A percentile compares a stretch with the other conserved stretches of the same genome.
These are phyloP conservation scores for Rhynchonycteris naso DNA, from an alignment of 2,797 vertebrate species.

Conservation along the genomic window DNA sequence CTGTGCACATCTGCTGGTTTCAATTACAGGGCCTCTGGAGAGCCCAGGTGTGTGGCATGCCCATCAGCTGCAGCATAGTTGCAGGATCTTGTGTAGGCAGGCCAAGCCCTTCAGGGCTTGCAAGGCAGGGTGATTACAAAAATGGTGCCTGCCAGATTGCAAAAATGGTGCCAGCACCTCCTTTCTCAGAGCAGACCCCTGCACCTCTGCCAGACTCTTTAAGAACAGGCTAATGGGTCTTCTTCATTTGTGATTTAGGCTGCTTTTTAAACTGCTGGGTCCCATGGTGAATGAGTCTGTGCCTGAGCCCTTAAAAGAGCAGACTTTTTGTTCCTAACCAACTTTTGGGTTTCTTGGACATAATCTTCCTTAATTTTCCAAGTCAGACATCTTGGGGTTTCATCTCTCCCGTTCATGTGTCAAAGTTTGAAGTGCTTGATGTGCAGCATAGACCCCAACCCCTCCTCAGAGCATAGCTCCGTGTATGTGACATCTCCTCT, in stretches of 20 bases:
- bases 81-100: neutral
- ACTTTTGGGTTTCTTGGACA: neutral
- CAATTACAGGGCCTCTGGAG: neutral
- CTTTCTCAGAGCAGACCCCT: neutral
- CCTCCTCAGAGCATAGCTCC: neutral
- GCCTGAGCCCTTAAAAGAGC: neutral
- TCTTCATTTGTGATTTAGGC: no score
- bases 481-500: neutral
- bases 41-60: neutral
- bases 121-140: neutral
- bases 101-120: neutral
- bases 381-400: neutral
- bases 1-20: neutral
- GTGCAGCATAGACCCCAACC: neutral
- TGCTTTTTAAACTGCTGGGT: neutral
- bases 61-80: neutral
- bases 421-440: neutral
- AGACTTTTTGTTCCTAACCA: neutral
- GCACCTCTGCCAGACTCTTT: neutral
- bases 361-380: neutral
- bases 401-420: neutral
- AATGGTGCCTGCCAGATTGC: neutral
- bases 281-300: neutral
- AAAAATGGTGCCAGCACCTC: neutral
- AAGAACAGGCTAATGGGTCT: neutral